These are phyloP conservation scores for Tigriopus japonicus DNA, from an alignment of 1,140 invertebrate genomes.

Conservation along the genomic window DNA sequence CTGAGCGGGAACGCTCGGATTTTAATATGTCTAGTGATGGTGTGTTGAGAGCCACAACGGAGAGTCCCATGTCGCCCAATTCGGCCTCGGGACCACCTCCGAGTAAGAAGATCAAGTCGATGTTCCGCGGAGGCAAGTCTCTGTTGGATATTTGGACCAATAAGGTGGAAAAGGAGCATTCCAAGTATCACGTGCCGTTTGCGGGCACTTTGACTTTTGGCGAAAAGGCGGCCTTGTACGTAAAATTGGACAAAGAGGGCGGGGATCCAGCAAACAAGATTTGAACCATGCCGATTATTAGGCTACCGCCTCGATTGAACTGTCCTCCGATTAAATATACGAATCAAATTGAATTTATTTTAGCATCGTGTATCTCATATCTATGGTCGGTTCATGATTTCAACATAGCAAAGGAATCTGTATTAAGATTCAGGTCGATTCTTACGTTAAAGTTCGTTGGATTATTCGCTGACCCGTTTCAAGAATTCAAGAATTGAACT, in stretches of 20 bases:
- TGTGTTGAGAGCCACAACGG: constrained; percentile 20
- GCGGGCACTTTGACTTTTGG: not conserved
- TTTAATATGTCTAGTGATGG: constrained; percentile 14
- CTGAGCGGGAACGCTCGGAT: constrained; percentile 20
- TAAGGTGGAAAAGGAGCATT: constrained; percentile 17
- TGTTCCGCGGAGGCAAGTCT: constrained; percentile 26
- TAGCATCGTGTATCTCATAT: no score
- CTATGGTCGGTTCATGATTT: no score
- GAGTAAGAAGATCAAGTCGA: not conserved
- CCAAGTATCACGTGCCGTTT: constrained; percentile 1
- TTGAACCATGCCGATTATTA: no score
- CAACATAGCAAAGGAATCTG: no score
- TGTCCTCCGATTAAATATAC: no score
- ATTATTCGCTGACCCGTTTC: no score
- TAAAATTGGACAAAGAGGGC: not conserved
- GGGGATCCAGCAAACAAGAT: not conserved
- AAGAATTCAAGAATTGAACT: no score
- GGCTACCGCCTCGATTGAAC: no score
- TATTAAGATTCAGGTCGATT: no score
- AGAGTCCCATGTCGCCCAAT: constrained; percentile 19
- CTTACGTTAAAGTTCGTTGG: no score
- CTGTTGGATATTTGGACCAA: constrained; percentile 44
- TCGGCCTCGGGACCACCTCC: not conserved
- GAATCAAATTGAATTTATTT: no score
- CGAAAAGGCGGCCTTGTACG: not conserved